Evolutionary conservation across 1,140 invertebrate species (phyloP).

Genomic region (Xylocopa sonorina): DNA sequence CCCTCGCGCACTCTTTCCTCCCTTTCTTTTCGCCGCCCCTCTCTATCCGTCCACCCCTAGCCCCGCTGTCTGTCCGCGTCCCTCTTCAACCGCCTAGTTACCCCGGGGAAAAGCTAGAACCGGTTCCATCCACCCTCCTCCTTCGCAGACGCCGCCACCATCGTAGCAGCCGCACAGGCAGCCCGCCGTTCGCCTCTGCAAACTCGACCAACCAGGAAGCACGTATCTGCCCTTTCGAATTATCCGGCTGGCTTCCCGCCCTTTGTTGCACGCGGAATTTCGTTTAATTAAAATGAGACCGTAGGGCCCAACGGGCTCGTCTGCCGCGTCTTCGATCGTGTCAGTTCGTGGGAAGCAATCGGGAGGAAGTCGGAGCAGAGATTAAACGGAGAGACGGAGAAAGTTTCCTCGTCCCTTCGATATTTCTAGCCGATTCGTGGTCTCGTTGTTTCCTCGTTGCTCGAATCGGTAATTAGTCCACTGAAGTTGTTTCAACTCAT

Average conservation of each 20-base stretch:
- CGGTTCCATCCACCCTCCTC: slow-evolving; percentile 60
- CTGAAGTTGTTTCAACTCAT: too few relatives aligned
- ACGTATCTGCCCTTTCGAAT: slow-evolving; percentile 72
- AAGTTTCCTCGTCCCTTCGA: not conserved
- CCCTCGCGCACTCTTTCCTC: slow-evolving; percentile 63
- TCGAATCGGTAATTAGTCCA: too few relatives aligned
- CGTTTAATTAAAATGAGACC: slow-evolving; percentile 71
- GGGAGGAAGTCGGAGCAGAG: not conserved
- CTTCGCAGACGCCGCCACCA: slow-evolving; percentile 52
- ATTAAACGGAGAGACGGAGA: slow-evolving; percentile 1
- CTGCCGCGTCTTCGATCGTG: slow-evolving; percentile 28
- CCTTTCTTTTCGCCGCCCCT: slow-evolving; percentile 62
- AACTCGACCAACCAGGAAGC: slow-evolving; percentile 70
- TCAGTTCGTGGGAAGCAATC: not conserved
- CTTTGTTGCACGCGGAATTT: slow-evolving; percentile 69
- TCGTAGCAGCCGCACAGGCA: slow-evolving; percentile 44
- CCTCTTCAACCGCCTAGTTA: slow-evolving; percentile 68
- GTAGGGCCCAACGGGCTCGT: slow-evolving; percentile 15
- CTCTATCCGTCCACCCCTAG: not conserved
- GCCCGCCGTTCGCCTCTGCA: slow-evolving; percentile 59
- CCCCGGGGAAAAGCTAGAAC: slow-evolving; percentile 66
- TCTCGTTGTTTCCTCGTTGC: too few relatives aligned
- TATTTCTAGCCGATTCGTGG: not conserved
- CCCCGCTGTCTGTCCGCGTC: slow-evolving; percentile 56
- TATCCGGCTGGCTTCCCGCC: slow-evolving; percentile 68